Evolutionary conservation across 1,140 invertebrate genomes (phyloP).

Genomic region (Heterodera carotae): DNA sequence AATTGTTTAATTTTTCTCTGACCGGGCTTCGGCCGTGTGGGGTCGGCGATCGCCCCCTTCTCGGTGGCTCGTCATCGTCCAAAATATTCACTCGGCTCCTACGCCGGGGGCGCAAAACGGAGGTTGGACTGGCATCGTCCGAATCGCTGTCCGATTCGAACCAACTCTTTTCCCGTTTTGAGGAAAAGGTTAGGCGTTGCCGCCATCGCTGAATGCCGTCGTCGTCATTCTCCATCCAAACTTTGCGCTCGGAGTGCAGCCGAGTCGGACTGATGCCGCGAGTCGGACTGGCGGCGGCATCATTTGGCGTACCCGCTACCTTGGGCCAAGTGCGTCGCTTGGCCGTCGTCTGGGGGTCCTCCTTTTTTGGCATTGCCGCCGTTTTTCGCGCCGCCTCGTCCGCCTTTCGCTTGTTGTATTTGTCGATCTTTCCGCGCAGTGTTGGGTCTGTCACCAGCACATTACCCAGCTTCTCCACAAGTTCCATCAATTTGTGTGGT

Average conservation of each 20-base stretch:
- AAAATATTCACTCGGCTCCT: neutral
- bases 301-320: no score
- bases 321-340: neutral
- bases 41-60: neutral
- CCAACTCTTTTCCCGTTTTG: neutral
- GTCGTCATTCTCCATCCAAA: neutral
- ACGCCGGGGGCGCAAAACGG: neutral
- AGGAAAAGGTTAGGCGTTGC: neutral
- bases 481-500: neutral
- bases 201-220: neutral
- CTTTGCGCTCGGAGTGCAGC: neutral
- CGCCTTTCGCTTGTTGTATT: neutral
- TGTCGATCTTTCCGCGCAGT: neutral
- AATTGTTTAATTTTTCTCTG: neutral
- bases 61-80: neutral
- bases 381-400: neutral
- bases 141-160: neutral
- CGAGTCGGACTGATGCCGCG: neutral
- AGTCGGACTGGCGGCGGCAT: no score
- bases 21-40: neutral
- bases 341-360: neutral
- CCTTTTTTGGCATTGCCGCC: neutral
- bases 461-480: neutral
- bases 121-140: neutral
- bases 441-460: neutral